These are phyloP conservation scores for Cylloceria caligata DNA, from an alignment of 2,888 invertebrate species.

Conservation along the genomic window DNA sequence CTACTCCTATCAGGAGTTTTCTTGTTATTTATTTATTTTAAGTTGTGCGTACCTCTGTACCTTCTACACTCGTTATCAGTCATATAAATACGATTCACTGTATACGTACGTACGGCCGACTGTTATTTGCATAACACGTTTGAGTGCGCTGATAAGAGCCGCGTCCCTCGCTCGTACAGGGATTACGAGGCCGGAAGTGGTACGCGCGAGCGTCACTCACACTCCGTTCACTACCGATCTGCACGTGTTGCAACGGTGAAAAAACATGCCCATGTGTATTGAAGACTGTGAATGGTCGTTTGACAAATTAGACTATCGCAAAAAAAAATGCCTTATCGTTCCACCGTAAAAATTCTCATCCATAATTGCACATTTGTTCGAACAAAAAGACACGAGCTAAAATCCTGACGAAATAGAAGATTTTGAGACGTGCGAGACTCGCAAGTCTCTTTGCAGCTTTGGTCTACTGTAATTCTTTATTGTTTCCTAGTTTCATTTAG, in stretches of 20 bases:
- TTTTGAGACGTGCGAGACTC: background rate
- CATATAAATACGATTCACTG: slow-evolving; percentile 2
- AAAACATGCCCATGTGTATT: slow-evolving; percentile 1
- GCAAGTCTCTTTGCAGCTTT: background rate
- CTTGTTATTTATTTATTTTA: background rate
- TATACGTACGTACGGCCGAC: slow-evolving; percentile 22
- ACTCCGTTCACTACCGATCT: slow-evolving; percentile 4
- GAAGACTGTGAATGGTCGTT: no score
- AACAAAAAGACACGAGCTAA: background rate
- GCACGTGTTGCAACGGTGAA: slow-evolving; percentile 8
- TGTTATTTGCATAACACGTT: slow-evolving; percentile 26
- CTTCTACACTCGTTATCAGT: slow-evolving; percentile 12
- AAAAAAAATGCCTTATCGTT: background rate
- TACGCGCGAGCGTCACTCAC: slow-evolving; percentile 16
- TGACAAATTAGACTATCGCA: background rate
- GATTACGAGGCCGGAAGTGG: slow-evolving; percentile 40
- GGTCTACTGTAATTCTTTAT: slow-evolving; percentile 24
- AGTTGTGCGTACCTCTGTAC: slow-evolving; percentile 19
- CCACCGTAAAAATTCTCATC: background rate
- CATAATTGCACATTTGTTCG: background rate
- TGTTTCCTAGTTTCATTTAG: slow-evolving; percentile 24
- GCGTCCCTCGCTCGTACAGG: background rate
- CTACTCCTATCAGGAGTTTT: slow-evolving; percentile 16
- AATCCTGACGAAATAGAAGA: background rate
- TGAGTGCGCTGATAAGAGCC: slow-evolving; percentile 5